phyloP scores from a whole-genome alignment of 2,888 invertebrate species.

The Parochlus steinenii region DNA sequence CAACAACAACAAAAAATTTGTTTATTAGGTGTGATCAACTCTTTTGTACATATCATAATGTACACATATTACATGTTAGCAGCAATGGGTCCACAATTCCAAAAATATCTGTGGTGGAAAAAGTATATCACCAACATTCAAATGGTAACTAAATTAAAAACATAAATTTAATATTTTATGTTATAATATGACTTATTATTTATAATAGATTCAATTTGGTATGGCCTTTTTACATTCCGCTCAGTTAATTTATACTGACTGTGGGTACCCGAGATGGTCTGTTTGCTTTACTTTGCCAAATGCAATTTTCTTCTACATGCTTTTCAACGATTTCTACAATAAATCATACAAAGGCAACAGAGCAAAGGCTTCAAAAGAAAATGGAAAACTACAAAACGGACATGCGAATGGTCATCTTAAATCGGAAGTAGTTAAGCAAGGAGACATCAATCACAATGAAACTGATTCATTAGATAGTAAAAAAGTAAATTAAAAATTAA shows the following conservation, averaged over 20 bases:
- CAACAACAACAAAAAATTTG: background rate
- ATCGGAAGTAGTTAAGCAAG: conserved; percentile 18
- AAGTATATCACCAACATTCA: conserved; percentile 79
- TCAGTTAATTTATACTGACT: conserved; percentile 70
- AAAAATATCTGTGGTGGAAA: conserved; percentile 88
- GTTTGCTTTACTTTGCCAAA: conserved; percentile 74
- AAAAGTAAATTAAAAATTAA: conserved; percentile 43
- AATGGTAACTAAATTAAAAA: conserved; percentile 58
- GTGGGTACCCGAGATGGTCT: conserved; percentile 74
- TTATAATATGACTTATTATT: conserved; percentile 14
- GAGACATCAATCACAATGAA: conserved; percentile 16
- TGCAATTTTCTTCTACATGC: conserved; percentile 80
- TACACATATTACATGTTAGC: conserved; percentile 83
- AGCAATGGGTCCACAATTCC: conserved; percentile 72
- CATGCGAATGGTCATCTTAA: conserved; percentile 17
- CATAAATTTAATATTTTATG: too few species aligned
- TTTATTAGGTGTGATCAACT: conserved; percentile 57
- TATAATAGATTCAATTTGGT: conserved; percentile 74
- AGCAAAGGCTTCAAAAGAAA: background rate
- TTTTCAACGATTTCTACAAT: conserved; percentile 84
- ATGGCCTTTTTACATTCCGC: conserved; percentile 72
- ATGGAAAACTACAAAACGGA: conserved; percentile 15
- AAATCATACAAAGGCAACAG: conserved; percentile 10
- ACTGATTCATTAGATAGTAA: conserved; percentile 41
- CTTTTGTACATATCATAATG: conserved; percentile 91